phyloP scores from a whole-genome alignment of 2,797 vertebrate species.

The Peromyscus attwateri region DNA sequence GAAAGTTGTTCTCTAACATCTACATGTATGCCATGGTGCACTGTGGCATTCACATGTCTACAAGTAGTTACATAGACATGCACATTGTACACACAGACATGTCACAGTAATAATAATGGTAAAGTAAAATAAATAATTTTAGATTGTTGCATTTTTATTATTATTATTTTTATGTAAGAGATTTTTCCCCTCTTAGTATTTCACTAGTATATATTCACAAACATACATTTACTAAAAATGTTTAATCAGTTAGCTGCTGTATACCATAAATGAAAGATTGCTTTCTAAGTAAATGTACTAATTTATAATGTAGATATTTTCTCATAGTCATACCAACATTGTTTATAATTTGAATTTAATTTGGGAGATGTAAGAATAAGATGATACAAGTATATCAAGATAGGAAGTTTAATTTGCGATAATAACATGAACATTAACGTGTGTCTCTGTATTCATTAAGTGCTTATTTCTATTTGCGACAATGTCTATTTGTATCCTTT shows the following conservation, averaged over 20 bases:
- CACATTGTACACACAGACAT: not conserved
- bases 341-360: slow-evolving; percentile 64
- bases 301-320: slow-evolving; percentile 44
- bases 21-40: not conserved
- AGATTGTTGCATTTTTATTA: not conserved
- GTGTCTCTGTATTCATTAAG: slow-evolving; percentile 11
- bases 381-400: slow-evolving; percentile 8
- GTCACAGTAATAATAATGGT: not conserved
- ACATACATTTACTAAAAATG: slow-evolving; percentile 22
- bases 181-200: not conserved
- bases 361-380: slow-evolving; percentile 56
- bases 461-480: slow-evolving; percentile 49
- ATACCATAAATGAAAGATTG: slow-evolving; percentile 35
- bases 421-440: slow-evolving; percentile 42
- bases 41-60: not conserved
- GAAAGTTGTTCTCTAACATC: not conserved
- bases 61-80: not conserved
- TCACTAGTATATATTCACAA: slow-evolving; percentile 62
- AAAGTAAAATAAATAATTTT: not conserved
- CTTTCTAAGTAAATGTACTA: slow-evolving; percentile 48
- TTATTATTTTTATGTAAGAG: not conserved
- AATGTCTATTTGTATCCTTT: slow-evolving; percentile 54
- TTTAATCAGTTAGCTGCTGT: slow-evolving; percentile 36
- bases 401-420: slow-evolving; percentile 64
- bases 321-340: not conserved